Evolutionary conservation across 2,113 vertebrate species (phyloP), one percentile per base, ranked within the genome.

Genomic region (Melanotaenia duboulayi): DNA sequence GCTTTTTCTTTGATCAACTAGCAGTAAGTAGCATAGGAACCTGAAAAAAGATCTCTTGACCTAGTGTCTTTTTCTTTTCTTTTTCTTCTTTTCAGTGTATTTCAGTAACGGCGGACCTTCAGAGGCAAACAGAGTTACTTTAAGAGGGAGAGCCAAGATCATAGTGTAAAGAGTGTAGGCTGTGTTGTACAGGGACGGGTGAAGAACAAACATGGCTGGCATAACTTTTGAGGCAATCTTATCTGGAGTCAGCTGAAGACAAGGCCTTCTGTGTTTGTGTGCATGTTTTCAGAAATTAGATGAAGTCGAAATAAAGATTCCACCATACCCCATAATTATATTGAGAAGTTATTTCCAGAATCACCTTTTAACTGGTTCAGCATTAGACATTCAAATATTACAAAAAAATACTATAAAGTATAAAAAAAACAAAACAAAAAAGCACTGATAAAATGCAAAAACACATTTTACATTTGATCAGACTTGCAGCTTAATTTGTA

Each of bases 191-290:
- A 85, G 42, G 81, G 75, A 80, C 74, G n/a, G n/a, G 68, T 40
- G 68, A 75, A 83, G 57, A 77, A 61, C 81, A 88, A 87, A 86
- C 71, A 84, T 61, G n/a, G 63, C 48, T 76, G 48, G 61, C 65
- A 56, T 81, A 1, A 11, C 51, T 60, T 72, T 68, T 65, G 20
- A 71, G 49, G 39, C 16, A 5, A 11, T 69, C 70, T 81, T 39
- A 59, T 54, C 32, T 23, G 57, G 37, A 63, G 62, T 81, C 49
- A 56, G 57, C 40, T 32, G 46, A 62, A 64, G 55, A 77, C 61
- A 19, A 74, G 69, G 12, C 59, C 16, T 8, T 37, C 48, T 66
- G 55, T 65, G 24, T 65, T 8, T 49, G 3, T 49, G 48, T 68
- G 46, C 20, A 39, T 55, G 44, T 7, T 60, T 75, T 50, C 7